Evolutionary conservation across 1,140 invertebrate species (phyloP), one percentile per base, ranked within the genome.

Genomic region (Micrasema minimum): DNA sequence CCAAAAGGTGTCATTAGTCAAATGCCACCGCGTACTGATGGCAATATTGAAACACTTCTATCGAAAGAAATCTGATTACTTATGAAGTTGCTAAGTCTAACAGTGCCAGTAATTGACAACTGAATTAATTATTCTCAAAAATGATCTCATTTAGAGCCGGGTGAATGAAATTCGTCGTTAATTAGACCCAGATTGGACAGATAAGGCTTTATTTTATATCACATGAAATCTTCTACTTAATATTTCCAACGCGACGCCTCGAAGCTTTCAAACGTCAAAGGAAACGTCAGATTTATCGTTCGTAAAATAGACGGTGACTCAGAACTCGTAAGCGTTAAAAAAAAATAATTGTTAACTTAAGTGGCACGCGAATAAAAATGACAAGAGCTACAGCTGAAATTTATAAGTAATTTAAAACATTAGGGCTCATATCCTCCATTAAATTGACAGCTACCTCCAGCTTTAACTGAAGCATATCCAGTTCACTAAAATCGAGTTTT

Each of bases 271-370:
- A 9, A 57, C 38, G 50, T 67, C 50, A 57, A 12, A 50, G 65
- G 50, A 67, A 53, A 67, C 22, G 65, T 67, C 65, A 67, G 65
- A 67, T 67, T 57, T 67, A 57, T 67, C 51, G 51, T 22, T 14
- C 31, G 50, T 51, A 45, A 64, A 43, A 64, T 12, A 64, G 20
- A 31, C 26, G 26, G 26, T 31, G 26, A 7, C 26, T 31, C 26
- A 7, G 7, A 31, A 31, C 2, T 31, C 26, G 26, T 46, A n/a
- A 31, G 26, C 41, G 11, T 45, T 45, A 45, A 3, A 45, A 45
- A 38, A n/a, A 45, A 45, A 45, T 45, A 45, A 38, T 38, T 38
- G 37, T 38, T 6, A 45, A 45, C 41, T 5, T 12, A n/a, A n/a
- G n/a, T 7, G 26, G 26, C 26, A 31, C 26, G 26, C 26, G 26